These are phyloP conservation scores for Phylloscopus trochiloides DNA, from an alignment of 2,113 vertebrate species.

Conservation along the genomic window DNA sequence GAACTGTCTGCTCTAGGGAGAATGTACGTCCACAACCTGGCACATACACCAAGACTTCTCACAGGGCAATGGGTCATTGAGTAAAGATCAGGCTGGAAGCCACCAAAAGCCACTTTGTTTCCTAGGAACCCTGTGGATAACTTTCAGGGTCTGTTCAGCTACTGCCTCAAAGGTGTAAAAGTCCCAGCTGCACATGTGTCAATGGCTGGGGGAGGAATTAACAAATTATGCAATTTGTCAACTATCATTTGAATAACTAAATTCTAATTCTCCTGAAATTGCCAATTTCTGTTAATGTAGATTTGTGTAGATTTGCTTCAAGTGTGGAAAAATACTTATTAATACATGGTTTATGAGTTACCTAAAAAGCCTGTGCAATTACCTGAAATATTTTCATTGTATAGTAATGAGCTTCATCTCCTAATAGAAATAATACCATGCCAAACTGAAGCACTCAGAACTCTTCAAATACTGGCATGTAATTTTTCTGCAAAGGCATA, in stretches of 20 bases:
- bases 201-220: background rate
- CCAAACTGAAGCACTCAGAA: background rate
- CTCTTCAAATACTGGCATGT: background rate
- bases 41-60: background rate
- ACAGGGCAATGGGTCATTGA: background rate
- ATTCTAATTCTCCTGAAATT: background rate
- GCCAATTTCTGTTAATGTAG: background rate
- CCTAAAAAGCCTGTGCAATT: background rate
- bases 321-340: background rate
- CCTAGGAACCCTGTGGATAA: background rate
- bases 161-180: background rate
- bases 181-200: background rate
- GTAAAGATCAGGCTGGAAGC: background rate
- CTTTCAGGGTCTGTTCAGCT: background rate
- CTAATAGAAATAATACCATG: background rate
- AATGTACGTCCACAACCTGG: background rate
- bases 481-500: background rate
- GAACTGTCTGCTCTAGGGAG: background rate
- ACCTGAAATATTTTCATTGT: background rate
- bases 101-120: background rate
- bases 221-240: background rate
- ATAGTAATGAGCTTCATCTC: background rate
- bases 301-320: background rate
- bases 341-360: background rate
- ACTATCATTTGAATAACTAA: background rate